Percentiles rank a stretch among this genome's conserved stretches.
These are phyloP conservation scores for Neodontobutis hainanensis DNA, from an alignment of 2,113 vertebrate species.

Conservation along the genomic window DNA sequence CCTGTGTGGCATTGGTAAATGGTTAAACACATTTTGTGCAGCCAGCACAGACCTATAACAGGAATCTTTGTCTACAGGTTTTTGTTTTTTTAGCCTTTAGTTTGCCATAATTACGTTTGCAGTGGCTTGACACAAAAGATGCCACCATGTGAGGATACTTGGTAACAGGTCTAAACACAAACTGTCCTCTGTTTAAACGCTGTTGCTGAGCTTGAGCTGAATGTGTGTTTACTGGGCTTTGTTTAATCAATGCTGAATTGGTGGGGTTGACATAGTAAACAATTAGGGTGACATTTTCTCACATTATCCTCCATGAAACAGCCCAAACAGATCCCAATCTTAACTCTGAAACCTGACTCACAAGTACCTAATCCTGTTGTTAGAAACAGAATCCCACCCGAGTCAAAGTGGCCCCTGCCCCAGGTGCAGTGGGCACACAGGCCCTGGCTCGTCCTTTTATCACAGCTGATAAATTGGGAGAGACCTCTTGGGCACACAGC, in stretches of 20 bases:
- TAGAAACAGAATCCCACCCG: slow-evolving; percentile 80
- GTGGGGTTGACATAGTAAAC: slow-evolving; percentile 57
- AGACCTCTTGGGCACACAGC: slow-evolving; percentile 67
- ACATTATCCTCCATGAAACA: slow-evolving; percentile 71
- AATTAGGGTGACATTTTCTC: slow-evolving; percentile 72
- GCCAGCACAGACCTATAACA: slow-evolving; percentile 15
- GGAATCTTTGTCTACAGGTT: slow-evolving; percentile 48
- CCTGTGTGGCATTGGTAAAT: slow-evolving; percentile 52
- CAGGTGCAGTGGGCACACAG: slow-evolving; percentile 74
- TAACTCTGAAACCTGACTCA: slow-evolving; percentile 71
- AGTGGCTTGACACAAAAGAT: slow-evolving; percentile 41
- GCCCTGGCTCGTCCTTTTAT: slow-evolving; percentile 67
- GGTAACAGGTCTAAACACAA: slow-evolving; percentile 50
- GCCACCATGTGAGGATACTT: slow-evolving; percentile 50
- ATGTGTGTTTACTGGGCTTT: slow-evolving; percentile 64
- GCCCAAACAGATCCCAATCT: slow-evolving; percentile 73
- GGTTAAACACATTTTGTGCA: slow-evolving; percentile 28
- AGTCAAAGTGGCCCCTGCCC: slow-evolving; percentile 67
- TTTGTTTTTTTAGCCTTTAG: slow-evolving; percentile 29
- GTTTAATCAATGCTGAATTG: slow-evolving; percentile 67
- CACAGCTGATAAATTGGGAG: slow-evolving; percentile 63
- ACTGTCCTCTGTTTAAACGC: slow-evolving; percentile 49
- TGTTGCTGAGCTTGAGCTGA: slow-evolving; percentile 50
- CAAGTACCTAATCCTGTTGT: slow-evolving; percentile 78
- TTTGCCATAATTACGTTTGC: slow-evolving; percentile 53